Base-by-base conservation (phyloP, 2,797 vertebrate genomes). In the Masticophis lateralis region DNA sequence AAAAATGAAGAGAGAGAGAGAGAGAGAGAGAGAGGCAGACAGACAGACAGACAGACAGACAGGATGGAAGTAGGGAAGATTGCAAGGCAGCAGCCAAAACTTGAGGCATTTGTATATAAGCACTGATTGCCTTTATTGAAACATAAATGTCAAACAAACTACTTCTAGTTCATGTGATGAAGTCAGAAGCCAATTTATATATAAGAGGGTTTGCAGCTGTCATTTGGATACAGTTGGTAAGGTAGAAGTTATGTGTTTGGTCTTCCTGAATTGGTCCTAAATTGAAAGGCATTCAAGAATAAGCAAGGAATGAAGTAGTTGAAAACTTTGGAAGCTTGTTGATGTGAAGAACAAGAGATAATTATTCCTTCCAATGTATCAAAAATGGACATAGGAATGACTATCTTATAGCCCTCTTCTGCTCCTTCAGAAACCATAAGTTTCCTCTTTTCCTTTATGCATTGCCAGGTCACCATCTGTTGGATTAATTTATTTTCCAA, bases 101-200 rank as follows among this genome's bases (percentile, higher is more conserved):
- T 90, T 32, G 32, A 89, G 94, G 88, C 63, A 10, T 18, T 91
- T 56, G 0, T 90, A 28, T 14, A 20, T 28, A 47, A 27, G 59
- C 86, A 57, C 90, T 92, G 92, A 91, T 93, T 87, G 63, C 22
- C 87, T 94, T 92, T 93, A 69, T 92, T 94, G 57, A 55, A 51
- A n/a, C 25, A 43, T 2, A 74, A 90, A 94, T 90, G 86, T 74
- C 12, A 5, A 10, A 18, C 1, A 0, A 88, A 37, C 0, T 13
- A 51, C 89, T 92, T 55, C 57, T 59, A 69, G 92, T 69, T 87
- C 28, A 6, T 51, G 0, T 0, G 22, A 37, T 59, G 12, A 11
- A 10, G 22, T 90, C 37, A 83, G 90, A 87, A 87, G 10, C n/a
- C 28, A 43, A 0, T 5, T 89, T 91, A 94, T 79, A 66, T 56